Evolutionary conservation across 2,888 invertebrate genomes (phyloP).

Genomic region (Cactoblastis cactorum): DNA sequence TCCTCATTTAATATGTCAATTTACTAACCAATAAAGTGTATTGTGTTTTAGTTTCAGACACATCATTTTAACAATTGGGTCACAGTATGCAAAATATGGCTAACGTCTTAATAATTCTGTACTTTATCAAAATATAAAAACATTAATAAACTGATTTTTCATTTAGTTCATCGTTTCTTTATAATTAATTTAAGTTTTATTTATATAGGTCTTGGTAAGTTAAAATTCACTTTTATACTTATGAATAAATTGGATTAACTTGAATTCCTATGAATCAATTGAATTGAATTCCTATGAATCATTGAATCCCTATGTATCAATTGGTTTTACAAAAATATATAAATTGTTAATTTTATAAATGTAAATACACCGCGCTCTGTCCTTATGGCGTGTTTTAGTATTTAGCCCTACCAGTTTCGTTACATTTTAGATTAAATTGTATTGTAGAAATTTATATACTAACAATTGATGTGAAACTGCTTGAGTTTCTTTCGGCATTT

Average conservation of each 20-base stretch:
- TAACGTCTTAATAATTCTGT: background rate
- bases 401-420: no score
- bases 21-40: slow-evolving; percentile 19
- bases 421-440: no score
- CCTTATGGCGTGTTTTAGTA: no score
- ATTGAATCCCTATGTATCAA: background rate
- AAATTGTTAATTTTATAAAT: background rate
- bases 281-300: slow-evolving; percentile 1
- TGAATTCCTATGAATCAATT: slow-evolving; percentile 3
- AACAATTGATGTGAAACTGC: no score
- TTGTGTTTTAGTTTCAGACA: slow-evolving; percentile 34
- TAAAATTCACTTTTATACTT: no score
- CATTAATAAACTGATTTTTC: no score
- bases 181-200: no score
- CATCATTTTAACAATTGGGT: slow-evolving; percentile 35
- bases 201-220: slow-evolving; percentile 30
- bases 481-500: no score
- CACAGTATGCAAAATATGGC: slow-evolving; percentile 45
- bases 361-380: no score
- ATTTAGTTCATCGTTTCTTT: no score
- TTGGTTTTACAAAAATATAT: background rate
- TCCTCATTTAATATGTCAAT: background rate
- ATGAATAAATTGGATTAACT: background rate
- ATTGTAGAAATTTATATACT: no score
- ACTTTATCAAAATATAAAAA: slow-evolving; percentile 20